Base-by-base conservation (phyloP, 2,113 vertebrate genomes). In the Vimba vimba region DNA sequence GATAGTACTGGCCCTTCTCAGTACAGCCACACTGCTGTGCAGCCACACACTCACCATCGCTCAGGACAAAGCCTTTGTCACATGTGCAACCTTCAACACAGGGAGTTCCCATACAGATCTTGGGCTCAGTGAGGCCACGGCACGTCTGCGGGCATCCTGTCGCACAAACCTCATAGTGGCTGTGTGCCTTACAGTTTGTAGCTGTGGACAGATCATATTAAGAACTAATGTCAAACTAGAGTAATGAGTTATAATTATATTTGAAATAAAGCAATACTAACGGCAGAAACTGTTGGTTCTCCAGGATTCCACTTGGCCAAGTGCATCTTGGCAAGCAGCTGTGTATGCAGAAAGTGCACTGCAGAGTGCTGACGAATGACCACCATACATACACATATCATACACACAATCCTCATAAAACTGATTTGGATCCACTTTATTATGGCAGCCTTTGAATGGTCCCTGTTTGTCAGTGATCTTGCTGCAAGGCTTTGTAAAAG, bases 321-420 rank as follows among this genome's bases (percentile, higher is more conserved):
- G 85, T 2, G 83, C 86, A 5, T 85, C 79, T 80, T 94, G 93
- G 75, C 94, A 94, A 3, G 88, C 89, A 9, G 91, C 79, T 1
- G 89, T 91, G 64, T 94, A 94, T 43, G 89, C 77, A 27, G 84
- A 71, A 59, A 94, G 88, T 19, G 89, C 88, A n/a, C 27, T 79
- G 27, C 94, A 94, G 8, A 93, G 85, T 1, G 88, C 86, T 2
- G 90, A 76, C 2, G 78, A 79, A 52, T 92, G 91, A 12, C 94
- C 94, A 69, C 88, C 85, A 71, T 93, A 94, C 21, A 87, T 86
- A 21, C 94, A 94, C 78, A 90, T 89, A 69, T 94, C 94, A 87
- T 88, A 94, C 19, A 93, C 79, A 27, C 94, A 94, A 52, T 94
- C 88, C 3, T 90, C 86, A 79, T 93, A 90, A 69, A 90, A 93